Conservation (phyloP, 2,113 vertebrate genomes). For the Capreolus pygargus region DNA sequence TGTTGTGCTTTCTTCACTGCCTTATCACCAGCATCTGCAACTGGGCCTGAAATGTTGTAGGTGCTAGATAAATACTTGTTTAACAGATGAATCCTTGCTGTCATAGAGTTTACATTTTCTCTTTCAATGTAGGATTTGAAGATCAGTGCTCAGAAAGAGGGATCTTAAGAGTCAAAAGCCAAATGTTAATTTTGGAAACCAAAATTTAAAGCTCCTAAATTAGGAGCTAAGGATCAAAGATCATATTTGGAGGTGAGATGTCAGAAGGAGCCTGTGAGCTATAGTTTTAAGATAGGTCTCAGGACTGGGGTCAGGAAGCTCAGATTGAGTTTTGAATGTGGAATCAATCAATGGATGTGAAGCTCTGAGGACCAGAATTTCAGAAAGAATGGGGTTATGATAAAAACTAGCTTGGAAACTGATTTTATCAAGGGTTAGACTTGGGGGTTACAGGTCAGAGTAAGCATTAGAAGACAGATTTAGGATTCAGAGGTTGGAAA, state of each 20-base stretch:
- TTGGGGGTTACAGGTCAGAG: not conserved
- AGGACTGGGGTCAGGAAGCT: not conserved
- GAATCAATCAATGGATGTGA: not conserved
- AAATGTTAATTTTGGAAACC: not conserved
- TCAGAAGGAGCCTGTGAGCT: not conserved
- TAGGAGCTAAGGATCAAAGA: not conserved
- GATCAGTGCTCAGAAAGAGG: not conserved
- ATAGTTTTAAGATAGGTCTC: not conserved
- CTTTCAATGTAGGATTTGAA: conserved; percentile 20
- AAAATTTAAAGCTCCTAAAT: not conserved
- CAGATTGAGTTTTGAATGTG: not conserved
- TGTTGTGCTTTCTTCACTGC: not conserved
- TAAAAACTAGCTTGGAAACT: not conserved
- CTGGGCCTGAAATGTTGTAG: not conserved
- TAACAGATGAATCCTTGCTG: not conserved
- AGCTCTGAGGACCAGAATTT: not conserved
- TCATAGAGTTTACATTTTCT: not conserved
- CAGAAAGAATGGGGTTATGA: not conserved
- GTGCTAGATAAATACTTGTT: not conserved
- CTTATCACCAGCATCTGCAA: not conserved
- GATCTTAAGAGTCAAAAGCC: not conserved
- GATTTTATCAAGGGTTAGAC: not conserved
- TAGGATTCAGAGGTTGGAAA: not conserved
- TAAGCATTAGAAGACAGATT: not conserved
- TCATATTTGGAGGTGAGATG: not conserved